phyloP scores from a whole-genome alignment of 2,113 vertebrate species.

The Zingel zingel region DNA sequence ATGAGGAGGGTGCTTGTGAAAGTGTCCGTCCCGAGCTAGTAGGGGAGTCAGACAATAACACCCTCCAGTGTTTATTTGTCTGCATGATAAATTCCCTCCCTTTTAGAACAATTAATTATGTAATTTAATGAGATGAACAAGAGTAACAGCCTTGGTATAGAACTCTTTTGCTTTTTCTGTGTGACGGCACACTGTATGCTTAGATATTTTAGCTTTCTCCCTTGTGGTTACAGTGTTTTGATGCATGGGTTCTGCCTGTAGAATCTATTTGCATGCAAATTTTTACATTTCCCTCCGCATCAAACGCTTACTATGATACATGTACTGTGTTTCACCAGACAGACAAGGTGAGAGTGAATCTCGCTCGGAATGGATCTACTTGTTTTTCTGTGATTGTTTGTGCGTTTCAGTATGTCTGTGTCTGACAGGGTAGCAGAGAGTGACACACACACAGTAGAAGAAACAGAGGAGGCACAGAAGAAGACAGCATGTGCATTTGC shows the following conservation, averaged over 20 bases:
- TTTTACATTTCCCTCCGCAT: slow-evolving; percentile 74
- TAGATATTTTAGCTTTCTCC: slow-evolving; percentile 68
- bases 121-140: slow-evolving; percentile 36
- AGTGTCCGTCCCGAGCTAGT: slow-evolving; percentile 18
- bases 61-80: slow-evolving; percentile 22
- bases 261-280: slow-evolving; percentile 82
- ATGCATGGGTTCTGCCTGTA: slow-evolving; percentile 71
- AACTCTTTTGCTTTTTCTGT: slow-evolving; percentile 30
- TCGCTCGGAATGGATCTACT: slow-evolving; percentile 54
- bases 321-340: slow-evolving; percentile 66
- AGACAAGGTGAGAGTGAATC: slow-evolving; percentile 70
- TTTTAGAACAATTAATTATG: slow-evolving; percentile 58
- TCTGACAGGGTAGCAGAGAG: slow-evolving; percentile 29
- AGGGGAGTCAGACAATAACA: neutral
- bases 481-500: slow-evolving; percentile 38
- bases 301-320: slow-evolving; percentile 72
- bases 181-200: slow-evolving; percentile 20
- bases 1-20: slow-evolving; percentile 14
- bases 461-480: slow-evolving; percentile 10
- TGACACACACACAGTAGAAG: slow-evolving; percentile 11
- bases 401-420: slow-evolving; percentile 2
- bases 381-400: slow-evolving; percentile 66
- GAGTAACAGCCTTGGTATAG: slow-evolving; percentile 19
- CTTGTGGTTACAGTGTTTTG: slow-evolving; percentile 69
- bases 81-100: neutral